Base-by-base conservation (phyloP, 2,113 vertebrate genomes). In the Chloropsis cyanopogon region DNA sequence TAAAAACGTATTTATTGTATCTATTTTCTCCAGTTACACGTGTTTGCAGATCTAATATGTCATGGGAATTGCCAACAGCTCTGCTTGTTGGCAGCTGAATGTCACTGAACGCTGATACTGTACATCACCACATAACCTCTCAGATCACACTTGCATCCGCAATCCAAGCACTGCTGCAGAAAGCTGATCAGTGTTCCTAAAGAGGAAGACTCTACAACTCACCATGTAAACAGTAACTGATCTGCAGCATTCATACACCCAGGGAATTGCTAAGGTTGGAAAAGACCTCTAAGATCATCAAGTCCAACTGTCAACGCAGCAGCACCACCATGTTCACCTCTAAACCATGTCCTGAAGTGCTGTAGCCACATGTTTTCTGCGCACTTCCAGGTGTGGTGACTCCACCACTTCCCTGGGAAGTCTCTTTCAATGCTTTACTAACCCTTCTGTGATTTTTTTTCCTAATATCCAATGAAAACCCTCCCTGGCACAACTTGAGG, bases 211-310 rank as follows among this genome's bases (percentile, higher is more conserved):
- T 47, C 28, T 37, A 14, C 0, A 7, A 37, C 4, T n/a, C 42
- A 11, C n/a, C 10, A 5, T 1, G 1, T 14, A 70, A 73, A 22
- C 4, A 2, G 8, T 14, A 50, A 37, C 18, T 49, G 20, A 44
- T 41, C 37, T 42, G 7, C 28, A 72, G n/a, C 17, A 35, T 76
- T 57, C 18, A 8, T 46, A 53, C 8, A n/a, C 10, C 12, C 31
- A 33, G 17, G 44, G 44, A 44, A 53, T n/a, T 14, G 0, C 20
- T 29, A 66, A 29, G 23, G 19, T 14, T 46, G 39, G 69, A 82
- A 59, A 59, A 39, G 15, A 24, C 12, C 14, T 52, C 44, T 44
- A 14, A 59, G 31, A 57, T 20, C 35, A 50, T 44, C 19, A 24
- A 39, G 23, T n/a, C 33, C 37, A 52, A 8, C 12, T 0, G 0